phyloP scores from a whole-genome alignment of 2,888 invertebrate species.

The Hirtodrosophila alboralis region DNA sequence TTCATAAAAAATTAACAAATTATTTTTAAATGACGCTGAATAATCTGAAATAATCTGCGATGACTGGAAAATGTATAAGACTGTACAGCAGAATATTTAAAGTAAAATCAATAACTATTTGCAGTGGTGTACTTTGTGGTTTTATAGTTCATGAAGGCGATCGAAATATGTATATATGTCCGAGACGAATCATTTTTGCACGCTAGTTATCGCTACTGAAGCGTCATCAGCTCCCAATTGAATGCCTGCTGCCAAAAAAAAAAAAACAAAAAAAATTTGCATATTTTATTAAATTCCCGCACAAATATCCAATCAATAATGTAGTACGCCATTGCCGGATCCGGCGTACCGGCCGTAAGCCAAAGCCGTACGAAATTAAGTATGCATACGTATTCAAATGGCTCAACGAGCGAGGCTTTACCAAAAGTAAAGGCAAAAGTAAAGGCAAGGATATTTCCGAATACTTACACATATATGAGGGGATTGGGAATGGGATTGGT shows the following conservation, averaged over 20 bases:
- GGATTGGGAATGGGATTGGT: slow-evolving; percentile 13
- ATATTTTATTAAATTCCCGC: slow-evolving; percentile 79
- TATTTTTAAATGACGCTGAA: too few relatives aligned
- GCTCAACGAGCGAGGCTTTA: slow-evolving; percentile 37
- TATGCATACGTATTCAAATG: slow-evolving; percentile 79
- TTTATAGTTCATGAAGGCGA: too few relatives aligned
- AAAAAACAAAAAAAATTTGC: too few relatives aligned
- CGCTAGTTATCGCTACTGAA: slow-evolving; percentile 42
- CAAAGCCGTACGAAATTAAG: slow-evolving; percentile 72
- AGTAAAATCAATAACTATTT: too few relatives aligned
- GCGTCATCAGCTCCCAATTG: slow-evolving; percentile 50
- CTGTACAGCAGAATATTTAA: too few relatives aligned
- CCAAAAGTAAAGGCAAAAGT: slow-evolving; percentile 30
- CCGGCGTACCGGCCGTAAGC: slow-evolving; percentile 41
- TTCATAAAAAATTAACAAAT: too few relatives aligned
- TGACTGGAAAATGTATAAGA: too few relatives aligned
- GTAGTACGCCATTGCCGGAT: slow-evolving; percentile 66
- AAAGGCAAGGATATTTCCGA: slow-evolving; percentile 38
- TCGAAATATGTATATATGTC: too few relatives aligned
- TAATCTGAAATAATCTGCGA: too few relatives aligned
- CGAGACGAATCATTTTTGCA: slow-evolving; percentile 7
- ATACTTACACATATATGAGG: slow-evolving; percentile 30
- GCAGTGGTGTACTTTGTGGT: too few relatives aligned
- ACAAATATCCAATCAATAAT: slow-evolving; percentile 80
- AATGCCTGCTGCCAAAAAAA: slow-evolving; percentile 52